Conservation (phyloP, 2,888 invertebrate species). For the Andrena minutula region DNA sequence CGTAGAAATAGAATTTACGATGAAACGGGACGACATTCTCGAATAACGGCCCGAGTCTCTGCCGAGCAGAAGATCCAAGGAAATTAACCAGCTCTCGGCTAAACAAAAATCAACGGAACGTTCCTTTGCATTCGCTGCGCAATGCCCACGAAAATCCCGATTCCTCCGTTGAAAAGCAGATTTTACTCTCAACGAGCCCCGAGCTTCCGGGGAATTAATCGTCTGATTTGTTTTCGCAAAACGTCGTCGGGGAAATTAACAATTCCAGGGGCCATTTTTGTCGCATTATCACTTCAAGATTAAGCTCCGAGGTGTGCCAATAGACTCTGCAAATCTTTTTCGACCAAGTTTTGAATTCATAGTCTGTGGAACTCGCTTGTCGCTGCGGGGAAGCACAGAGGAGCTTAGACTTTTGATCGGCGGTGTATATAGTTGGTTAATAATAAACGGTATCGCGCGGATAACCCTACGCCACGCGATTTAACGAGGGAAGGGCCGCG, state of each 20-base stretch:
- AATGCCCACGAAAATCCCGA: not conserved
- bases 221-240: slow-evolving; percentile 7
- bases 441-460: slow-evolving; percentile 25
- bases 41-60: not conserved
- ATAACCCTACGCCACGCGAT: not conserved
- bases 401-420: not conserved
- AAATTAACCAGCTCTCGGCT: slow-evolving; percentile 14
- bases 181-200: slow-evolving; percentile 35
- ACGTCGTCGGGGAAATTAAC: slow-evolving; percentile 11
- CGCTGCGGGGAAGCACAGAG: not conserved
- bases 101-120: not conserved
- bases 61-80: not conserved
- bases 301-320: no score
- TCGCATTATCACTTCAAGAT: not conserved
- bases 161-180: slow-evolving; percentile 7
- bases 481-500: slow-evolving; percentile 4
- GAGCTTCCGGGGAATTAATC: slow-evolving; percentile 12
- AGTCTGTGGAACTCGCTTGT: not conserved
- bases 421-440: slow-evolving; percentile 9
- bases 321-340: no score
- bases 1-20: slow-evolving; percentile 37
- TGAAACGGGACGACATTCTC: not conserved
- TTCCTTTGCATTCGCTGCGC: not conserved
- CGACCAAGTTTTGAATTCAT: not conserved
- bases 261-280: slow-evolving; percentile 11